These are phyloP conservation scores for Orchestes rusci DNA, from an alignment of 2,888 invertebrate species.

Conservation along the genomic window DNA sequence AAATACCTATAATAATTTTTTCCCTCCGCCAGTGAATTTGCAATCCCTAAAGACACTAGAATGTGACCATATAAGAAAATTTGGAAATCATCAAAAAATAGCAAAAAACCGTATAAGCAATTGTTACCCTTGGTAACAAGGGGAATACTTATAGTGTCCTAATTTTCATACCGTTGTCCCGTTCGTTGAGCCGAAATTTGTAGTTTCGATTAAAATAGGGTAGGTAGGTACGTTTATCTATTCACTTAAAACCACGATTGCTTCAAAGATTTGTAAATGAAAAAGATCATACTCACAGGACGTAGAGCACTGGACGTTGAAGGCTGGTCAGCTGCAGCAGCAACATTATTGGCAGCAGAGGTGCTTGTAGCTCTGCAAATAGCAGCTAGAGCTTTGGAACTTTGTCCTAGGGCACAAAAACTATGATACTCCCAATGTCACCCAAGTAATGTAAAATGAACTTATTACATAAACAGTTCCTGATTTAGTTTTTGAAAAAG, in stretches of 20 bases:
- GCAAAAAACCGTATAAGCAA: no score
- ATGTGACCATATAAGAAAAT: no score
- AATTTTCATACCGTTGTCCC: no score
- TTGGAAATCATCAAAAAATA: no score
- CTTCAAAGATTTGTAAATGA: neutral
- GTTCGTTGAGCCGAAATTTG: no score
- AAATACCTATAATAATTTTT: no score
- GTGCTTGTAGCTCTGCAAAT: slow-evolving; percentile 46
- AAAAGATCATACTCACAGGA: slow-evolving; percentile 32
- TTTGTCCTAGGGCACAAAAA: slow-evolving; percentile 43
- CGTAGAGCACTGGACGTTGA: slow-evolving; percentile 52
- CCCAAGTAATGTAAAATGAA: neutral
- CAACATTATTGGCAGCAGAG: slow-evolving; percentile 41
- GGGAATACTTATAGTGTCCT: no score
- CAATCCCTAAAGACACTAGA: no score
- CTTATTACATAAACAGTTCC: slow-evolving; percentile 34
- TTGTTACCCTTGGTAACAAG: no score
- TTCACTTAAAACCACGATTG: neutral
- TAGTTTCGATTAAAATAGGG: no score
- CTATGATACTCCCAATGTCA: neutral
- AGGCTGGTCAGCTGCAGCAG: slow-evolving; percentile 47
- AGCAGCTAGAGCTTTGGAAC: slow-evolving; percentile 45
- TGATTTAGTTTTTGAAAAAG: slow-evolving; percentile 2
- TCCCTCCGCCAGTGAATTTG: no score
- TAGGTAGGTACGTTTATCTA: neutral